Base-by-base conservation (phyloP, 2,113 vertebrate species). In the Sinocyclocheilus anshuiensis region DNA sequence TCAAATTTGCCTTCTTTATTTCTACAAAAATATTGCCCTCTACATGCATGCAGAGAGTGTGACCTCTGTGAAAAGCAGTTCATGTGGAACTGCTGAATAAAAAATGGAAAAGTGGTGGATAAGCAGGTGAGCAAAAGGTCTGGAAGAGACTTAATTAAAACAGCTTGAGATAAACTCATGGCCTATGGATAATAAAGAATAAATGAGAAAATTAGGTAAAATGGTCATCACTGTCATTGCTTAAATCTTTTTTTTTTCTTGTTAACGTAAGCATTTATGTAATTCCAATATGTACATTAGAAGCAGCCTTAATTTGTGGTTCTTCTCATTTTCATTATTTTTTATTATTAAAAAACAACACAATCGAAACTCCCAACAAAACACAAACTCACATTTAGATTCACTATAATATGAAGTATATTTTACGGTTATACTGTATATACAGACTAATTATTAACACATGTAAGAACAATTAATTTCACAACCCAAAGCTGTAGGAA, bases 1-100 rank as follows among this genome's bases (percentile, higher is more conserved):
- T 48, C 4, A 82, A 69, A 61, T 39, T 3, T 24, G 4, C 36
- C 6, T n/a, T 42, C 78, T 81, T 63, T 20, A 24, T 33, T 78
- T 20, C 26, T 57, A 78, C 1, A 55, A 11, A 59, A 59, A 80
- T 36, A 12, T 61, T 10, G 0, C 29, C 20, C 53, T n/a, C 36
- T 11, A 26, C 36, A 79, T 45, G 9, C 57, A 65, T n/a, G 11
- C 20, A 61, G 22, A n/a, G 11, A 36, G 36, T 81, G 33, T 80
- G 78, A 42, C 57, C 55, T 33, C 78, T 24, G 59, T 42, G 20
- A 80, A 80, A 45, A 80, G 57, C 36, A 63, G 57, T 63, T 63
- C 3, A 36, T 36, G 36, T 36, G 36, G 36, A 36, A 36, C 36
- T 36, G 36, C 36, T 36, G 36, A 36, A 36, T 36, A 36, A 36